Percentiles rank a stretch among this genome's conserved stretches.
Conservation (phyloP, 2,797 vertebrate species). For the Micromesistius poutassou region DNA sequence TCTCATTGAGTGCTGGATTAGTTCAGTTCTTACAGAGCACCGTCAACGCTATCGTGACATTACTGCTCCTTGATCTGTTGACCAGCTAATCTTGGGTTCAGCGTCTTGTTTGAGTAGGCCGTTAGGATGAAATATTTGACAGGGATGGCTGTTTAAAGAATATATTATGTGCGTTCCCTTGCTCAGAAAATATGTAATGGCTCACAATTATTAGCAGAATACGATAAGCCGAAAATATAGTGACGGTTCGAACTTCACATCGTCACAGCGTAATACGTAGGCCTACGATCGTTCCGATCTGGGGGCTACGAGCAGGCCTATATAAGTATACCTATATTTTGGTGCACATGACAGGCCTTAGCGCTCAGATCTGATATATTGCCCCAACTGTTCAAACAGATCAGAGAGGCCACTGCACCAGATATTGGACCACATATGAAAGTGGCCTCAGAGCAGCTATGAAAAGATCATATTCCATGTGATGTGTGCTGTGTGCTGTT, state of each 20-base stretch:
- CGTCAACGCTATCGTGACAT: not conserved
- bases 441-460: not conserved
- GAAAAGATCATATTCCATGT: not conserved
- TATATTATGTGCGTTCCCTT: not conserved
- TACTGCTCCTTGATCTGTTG: not conserved
- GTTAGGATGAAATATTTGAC: not conserved
- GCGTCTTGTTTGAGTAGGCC: not conserved
- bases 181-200: not conserved
- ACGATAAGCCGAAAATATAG: not conserved
- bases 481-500: not conserved
- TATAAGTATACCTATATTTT: not conserved
- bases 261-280: not conserved
- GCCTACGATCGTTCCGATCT: not conserved
- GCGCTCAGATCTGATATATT: not conserved
- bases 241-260: not conserved
- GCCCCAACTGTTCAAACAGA: not conserved
- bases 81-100: not conserved
- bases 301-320: not conserved
- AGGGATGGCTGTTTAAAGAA: not conserved
- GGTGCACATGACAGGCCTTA: not conserved
- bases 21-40: not conserved
- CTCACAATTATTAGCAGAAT: not conserved
- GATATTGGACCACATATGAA: conserved; percentile 6
- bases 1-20: not conserved
- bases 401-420: not conserved